Evolutionary conservation across 2,888 invertebrate species (phyloP), one percentile per base, ranked within the genome.

Genomic region (Parnassius mnemosyne): DNA sequence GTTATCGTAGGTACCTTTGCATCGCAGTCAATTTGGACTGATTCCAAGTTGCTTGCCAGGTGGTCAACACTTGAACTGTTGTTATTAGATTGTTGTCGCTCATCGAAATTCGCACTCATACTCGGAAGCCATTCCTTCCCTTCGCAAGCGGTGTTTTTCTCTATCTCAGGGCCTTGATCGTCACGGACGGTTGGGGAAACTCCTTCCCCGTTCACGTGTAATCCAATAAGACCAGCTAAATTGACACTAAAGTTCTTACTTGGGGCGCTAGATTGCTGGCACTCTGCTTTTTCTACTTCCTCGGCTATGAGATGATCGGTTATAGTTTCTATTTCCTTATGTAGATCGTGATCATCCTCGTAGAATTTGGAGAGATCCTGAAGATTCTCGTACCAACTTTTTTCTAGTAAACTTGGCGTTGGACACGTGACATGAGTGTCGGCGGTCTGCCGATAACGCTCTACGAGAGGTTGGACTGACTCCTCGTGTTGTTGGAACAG

Each of bases 51-150:
- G 78, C 84, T 82, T 72, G 83, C 79, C 71, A 91, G 73, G 65
- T 79, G 74, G 55, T 89, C 87, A 66, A 89, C 83, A 70, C 73
- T 74, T 60, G 75, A 68, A 70, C 81, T 81, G 70, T 72, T 63
- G 70, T 72, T 62, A 64, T 67, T 52, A 67, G 65, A 60, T 75
- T 78, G 55, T 64, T 71, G 73, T 71, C 73, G 77, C 69, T 87
- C 84, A 79, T 85, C 82, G 76, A 84, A 80, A 71, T 82, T 78
- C 69, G 81, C 81, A 81, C 80, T 89, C 90, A 89, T 89, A 78
- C 78, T 90, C 87, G 84, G 80, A 68, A 84, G 88, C 90, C 91
- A 90, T 89, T 87, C 90, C 89, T 87, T 86, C 60, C 84, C 84
- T 83, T 90, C 79, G 80, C 78, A 77, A 80, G 9, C 51, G 25